Conservation (phyloP, 2,113 vertebrate genomes). For the Neodon shergylaensis region DNA sequence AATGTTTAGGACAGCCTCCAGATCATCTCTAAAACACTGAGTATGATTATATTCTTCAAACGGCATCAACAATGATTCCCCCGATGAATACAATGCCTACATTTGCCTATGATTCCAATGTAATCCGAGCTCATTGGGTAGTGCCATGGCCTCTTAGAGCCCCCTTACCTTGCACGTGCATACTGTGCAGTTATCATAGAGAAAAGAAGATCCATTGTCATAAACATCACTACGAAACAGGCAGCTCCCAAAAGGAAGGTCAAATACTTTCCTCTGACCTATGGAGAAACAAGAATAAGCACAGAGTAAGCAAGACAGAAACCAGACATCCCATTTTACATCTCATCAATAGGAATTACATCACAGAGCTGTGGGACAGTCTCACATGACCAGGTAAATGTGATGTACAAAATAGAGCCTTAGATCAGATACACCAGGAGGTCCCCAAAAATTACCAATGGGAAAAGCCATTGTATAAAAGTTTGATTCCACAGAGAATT, state of each 20-base stretch:
- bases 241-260: slow-evolving; percentile 95
- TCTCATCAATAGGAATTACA: slow-evolving; percentile 64
- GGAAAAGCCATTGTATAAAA: not conserved
- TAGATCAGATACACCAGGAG: no score
- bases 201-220: slow-evolving; percentile 92
- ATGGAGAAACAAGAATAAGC: slow-evolving; percentile 63
- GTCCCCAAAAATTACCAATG: not conserved
- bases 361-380: not conserved
- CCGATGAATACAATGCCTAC: not conserved
- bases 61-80: not conserved
- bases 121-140: not conserved
- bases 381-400: not conserved
- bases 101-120: not conserved
- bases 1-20: not conserved
- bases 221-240: slow-evolving; percentile 97
- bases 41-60: not conserved
- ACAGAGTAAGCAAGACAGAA: slow-evolving; percentile 62
- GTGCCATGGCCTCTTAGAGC: not conserved
- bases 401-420: not conserved
- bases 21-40: not conserved
- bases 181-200: slow-evolving; percentile 93
- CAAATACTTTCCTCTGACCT: slow-evolving; percentile 99
- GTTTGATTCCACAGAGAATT: not conserved
- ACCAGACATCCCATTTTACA: not conserved
- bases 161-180: slow-evolving; percentile 93